These are phyloP conservation scores for Marisa cornuarietis DNA, from an alignment of 1,140 invertebrate species.

Conservation along the genomic window DNA sequence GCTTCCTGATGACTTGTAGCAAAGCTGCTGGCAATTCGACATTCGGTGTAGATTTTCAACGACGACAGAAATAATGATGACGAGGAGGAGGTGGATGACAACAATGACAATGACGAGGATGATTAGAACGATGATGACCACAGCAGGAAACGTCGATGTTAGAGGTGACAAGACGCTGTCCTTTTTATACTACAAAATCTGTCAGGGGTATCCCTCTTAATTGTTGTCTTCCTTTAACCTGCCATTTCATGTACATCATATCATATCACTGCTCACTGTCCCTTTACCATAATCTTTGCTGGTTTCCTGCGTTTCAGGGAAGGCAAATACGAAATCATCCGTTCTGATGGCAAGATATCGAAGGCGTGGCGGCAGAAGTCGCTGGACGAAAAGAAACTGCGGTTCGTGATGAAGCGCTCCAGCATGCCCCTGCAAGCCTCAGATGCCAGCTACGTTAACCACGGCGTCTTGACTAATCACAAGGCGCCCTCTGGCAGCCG, in stretches of 20 bases:
- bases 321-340: conserved; percentile 24
- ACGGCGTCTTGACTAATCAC: conserved; percentile 30
- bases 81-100: too few species aligned
- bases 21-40: too few species aligned
- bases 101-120: too few species aligned
- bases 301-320: conserved; percentile 20
- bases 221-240: background rate
- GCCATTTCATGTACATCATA: background rate
- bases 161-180: too few species aligned
- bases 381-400: conserved; percentile 31
- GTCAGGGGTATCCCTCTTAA: too few species aligned
- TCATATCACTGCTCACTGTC: background rate
- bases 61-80: too few species aligned
- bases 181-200: too few species aligned
- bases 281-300: background rate
- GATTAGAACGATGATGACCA: too few species aligned
- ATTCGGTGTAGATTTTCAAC: too few species aligned
- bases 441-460: conserved; percentile 23
- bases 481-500: background rate
- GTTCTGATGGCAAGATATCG: conserved; percentile 5
- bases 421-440: conserved; percentile 5
- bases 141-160: too few species aligned
- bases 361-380: conserved; percentile 33
- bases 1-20: too few species aligned
- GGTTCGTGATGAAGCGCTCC: conserved; percentile 34